A percentile compares a stretch with the other conserved stretches of the same genome.
Evolutionary conservation across 2,113 vertebrate genomes (phyloP).

Genomic region (Pomatostomus ruficeps): DNA sequence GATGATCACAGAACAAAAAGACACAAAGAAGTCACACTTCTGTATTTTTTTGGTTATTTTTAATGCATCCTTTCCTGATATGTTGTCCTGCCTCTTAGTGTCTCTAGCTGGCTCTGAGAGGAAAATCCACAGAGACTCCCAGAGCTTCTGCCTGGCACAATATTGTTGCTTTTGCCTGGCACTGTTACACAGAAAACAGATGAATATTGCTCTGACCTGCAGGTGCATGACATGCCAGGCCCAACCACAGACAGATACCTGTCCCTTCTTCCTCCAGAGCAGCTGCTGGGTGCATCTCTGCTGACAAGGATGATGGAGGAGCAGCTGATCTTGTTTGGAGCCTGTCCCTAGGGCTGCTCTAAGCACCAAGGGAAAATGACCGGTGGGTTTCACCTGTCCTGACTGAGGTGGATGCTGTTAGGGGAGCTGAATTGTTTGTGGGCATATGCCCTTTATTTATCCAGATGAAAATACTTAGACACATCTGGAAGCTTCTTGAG

Average conservation of each 20-base stretch:
- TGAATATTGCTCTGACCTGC: neutral
- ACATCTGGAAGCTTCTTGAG: neutral
- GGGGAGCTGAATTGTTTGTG: neutral
- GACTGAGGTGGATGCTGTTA: neutral
- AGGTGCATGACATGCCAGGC: neutral
- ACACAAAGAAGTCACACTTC: neutral
- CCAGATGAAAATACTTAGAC: neutral
- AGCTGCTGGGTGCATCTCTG: neutral
- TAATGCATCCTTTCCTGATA: neutral
- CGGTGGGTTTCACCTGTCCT: rapidly evolving
- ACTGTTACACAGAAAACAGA: neutral
- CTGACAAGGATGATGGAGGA: neutral
- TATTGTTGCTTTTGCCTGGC: neutral
- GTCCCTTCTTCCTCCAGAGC: neutral
- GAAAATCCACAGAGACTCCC: neutral
- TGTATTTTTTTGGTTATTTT: neutral
- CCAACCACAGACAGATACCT: neutral
- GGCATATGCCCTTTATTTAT: neutral
- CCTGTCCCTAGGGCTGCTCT: neutral
- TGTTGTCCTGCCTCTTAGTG: neutral
- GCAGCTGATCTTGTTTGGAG: neutral
- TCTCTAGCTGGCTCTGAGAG: neutral
- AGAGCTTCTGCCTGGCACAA: neutral
- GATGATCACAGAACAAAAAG: neutral
- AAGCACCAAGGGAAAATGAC: neutral